A percentile compares a stretch with the other conserved stretches of the same genome.
These are phyloP conservation scores for Solenopsis fugax DNA, from an alignment of 1,140 invertebrate genomes.

Conservation along the genomic window DNA sequence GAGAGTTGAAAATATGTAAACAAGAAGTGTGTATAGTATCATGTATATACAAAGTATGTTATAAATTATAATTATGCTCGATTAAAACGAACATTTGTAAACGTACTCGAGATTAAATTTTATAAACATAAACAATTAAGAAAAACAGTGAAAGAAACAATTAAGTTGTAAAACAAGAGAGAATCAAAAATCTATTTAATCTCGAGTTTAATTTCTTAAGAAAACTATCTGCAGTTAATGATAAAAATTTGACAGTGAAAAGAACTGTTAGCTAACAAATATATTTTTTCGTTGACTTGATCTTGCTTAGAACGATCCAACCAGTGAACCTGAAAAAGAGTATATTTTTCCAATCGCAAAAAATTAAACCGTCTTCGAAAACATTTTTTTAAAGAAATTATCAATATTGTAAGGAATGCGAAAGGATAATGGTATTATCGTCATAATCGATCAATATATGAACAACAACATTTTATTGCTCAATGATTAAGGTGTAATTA, in stretches of 20 bases:
- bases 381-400: neutral
- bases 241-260: neutral
- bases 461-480: slow-evolving; percentile 65
- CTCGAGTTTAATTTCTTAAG: neutral
- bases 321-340: slow-evolving; percentile 46
- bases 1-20: neutral
- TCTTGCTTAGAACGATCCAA: slow-evolving; percentile 14
- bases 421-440: slow-evolving; percentile 24
- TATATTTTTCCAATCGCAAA: slow-evolving; percentile 15
- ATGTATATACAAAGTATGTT: neutral
- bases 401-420: neutral
- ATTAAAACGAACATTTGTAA: neutral
- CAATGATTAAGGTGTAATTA: slow-evolving; percentile 34
- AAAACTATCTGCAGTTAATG: neutral
- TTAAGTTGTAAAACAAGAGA: neutral
- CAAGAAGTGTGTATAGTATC: neutral
- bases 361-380: neutral
- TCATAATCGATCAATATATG: slow-evolving; percentile 26
- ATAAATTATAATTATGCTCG: neutral
- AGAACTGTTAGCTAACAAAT: neutral
- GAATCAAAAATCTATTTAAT: neutral
- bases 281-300: neutral
- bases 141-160: neutral
- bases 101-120: neutral
- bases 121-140: neutral